Evolutionary conservation across 2,888 invertebrate genomes (phyloP), one percentile per base, ranked within the genome.

Genomic region (Campaea margaritaria): DNA sequence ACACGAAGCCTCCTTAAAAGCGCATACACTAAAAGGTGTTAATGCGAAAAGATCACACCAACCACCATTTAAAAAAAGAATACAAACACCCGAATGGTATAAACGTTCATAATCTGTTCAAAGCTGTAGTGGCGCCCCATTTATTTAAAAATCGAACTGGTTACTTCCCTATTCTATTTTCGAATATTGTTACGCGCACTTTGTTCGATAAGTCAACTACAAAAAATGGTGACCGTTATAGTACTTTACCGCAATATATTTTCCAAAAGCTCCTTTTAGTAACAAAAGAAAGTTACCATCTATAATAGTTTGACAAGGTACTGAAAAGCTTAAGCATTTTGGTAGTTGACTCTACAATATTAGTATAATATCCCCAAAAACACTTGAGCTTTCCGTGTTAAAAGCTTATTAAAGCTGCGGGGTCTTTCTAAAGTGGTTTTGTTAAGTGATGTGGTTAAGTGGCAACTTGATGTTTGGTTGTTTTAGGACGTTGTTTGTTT

Each of bases 11-110:
- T 76, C 75, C 78, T 79, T 85, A 83, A 84, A 86, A 87, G 75
- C 79, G 80, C 81, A 80, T 70, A 83, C 86, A 90, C 86, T 91
- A 89, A 91, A 91, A 91, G 89, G 91, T 88, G 91, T 81, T 91
- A 91, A 91, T 79, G 82, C 83, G 83, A 86, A 91, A 89, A 83
- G 82, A 84, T 77, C 82, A 86, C 83, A 84, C 74, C 78, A 87
- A 83, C 74, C 78, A 86, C 87, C 86, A 89, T 88, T 88, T 87
- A 86, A 81, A 54, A 59, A 55, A 56, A 56, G 79, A 87, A 85
- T 74, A 75, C 80, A 88, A 91, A 90, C 83, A 89, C 68, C 75
- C 73, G 69, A 78, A 79, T 77, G 79, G 80, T 82, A 79, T 85
- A 84, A 87, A 83, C 83, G 79, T 80, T 87, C 78, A 87, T 91